phyloP scores from a whole-genome alignment of 2,113 vertebrate species.

The Accipiter cooperii region DNA sequence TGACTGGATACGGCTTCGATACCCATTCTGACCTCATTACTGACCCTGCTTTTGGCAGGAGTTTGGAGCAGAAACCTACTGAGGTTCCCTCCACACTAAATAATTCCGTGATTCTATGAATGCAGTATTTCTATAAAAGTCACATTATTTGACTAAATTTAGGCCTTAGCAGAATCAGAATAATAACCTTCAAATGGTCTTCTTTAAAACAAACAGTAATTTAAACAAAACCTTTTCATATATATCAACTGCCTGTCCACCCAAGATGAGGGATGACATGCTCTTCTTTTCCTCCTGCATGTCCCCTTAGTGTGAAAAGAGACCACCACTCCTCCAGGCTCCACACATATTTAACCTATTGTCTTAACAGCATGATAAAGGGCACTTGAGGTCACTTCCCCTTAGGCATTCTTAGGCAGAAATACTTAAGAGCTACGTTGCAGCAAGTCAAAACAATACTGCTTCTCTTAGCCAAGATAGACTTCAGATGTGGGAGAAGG shows the following conservation, averaged over 20 bases:
- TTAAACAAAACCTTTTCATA: neutral
- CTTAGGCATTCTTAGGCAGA: neutral
- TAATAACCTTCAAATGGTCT: neutral
- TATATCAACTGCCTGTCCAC: neutral
- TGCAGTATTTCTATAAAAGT: neutral
- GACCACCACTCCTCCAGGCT: neutral
- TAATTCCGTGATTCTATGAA: neutral
- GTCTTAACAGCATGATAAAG: neutral
- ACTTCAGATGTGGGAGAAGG: neutral
- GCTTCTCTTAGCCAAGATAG: neutral
- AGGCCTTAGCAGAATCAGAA: neutral
- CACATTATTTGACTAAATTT: neutral
- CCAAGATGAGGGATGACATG: neutral
- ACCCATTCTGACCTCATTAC: neutral
- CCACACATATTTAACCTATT: neutral
- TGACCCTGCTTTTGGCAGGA: neutral
- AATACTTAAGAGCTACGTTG: neutral
- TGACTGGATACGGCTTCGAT: neutral
- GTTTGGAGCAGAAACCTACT: neutral
- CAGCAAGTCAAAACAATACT: neutral
- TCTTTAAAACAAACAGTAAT: neutral
- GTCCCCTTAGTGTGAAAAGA: neutral
- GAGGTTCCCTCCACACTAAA: neutral
- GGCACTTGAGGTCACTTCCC: neutral
- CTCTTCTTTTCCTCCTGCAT: fast-evolving